These are phyloP conservation scores for Elachura formosa DNA, from an alignment of 2,113 vertebrate genomes.

Conservation along the genomic window DNA sequence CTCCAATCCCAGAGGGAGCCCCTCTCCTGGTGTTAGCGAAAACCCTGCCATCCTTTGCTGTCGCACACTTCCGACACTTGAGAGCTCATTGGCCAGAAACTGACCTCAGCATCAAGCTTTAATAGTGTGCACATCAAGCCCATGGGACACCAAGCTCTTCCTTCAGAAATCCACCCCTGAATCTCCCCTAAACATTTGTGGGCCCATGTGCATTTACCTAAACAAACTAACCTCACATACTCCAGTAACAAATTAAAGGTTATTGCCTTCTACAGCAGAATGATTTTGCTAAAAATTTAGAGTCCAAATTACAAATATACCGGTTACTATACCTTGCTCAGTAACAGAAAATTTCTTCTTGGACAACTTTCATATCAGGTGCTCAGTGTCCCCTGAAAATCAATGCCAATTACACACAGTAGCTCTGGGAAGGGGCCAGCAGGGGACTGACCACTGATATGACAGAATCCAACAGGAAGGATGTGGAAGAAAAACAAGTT, in stretches of 20 bases:
- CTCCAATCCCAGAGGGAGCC: conserved; percentile 78
- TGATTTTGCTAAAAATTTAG: background rate
- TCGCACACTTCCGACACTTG: conserved; percentile 96
- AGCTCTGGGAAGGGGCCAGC: accelerated
- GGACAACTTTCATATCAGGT: background rate
- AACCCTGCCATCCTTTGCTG: conserved; percentile 69
- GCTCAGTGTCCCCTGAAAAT: background rate
- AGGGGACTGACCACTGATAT: background rate
- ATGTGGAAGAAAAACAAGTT: background rate
- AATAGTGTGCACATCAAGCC: conserved; percentile 77
- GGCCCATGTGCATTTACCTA: background rate
- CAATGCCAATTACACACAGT: background rate
- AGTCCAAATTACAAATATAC: background rate
- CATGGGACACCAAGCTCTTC: accelerated
- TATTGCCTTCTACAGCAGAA: background rate
- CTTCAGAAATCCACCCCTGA: background rate
- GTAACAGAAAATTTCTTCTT: background rate
- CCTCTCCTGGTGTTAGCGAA: conserved; percentile 81
- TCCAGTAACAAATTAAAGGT: background rate
- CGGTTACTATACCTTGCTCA: background rate
- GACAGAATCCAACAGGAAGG: background rate
- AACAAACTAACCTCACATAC: background rate
- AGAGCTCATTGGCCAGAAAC: conserved; percentile 67
- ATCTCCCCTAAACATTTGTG: background rate
- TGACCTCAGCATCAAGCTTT: conserved; percentile 81